A percentile compares a stretch with the other conserved stretches of the same genome.
Evolutionary conservation across 2,888 invertebrate genomes (phyloP).

Genomic region (Cremastinae sp.): DNA sequence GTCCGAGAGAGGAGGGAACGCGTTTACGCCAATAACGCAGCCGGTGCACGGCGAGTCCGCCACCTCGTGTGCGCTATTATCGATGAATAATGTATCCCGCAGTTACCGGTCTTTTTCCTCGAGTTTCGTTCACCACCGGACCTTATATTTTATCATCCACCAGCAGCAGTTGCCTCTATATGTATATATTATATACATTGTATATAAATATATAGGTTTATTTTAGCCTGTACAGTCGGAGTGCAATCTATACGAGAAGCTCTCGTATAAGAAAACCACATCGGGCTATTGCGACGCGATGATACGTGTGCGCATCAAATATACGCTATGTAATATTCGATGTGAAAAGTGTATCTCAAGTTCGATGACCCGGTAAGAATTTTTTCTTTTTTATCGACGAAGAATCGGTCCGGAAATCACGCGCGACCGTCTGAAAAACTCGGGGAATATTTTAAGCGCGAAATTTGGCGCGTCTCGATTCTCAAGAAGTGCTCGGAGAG

Average conservation of each 20-base stretch:
- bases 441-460: constrained; percentile 23
- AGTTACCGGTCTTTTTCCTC: constrained; percentile 43
- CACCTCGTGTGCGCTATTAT: constrained; percentile 56
- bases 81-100: constrained; percentile 66
- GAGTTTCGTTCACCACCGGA: constrained; percentile 44
- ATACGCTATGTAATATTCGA: constrained; percentile 20
- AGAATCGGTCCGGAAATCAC: constrained; percentile 30
- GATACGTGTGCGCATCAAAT: constrained; percentile 34
- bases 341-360: constrained; percentile 23
- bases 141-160: constrained; percentile 48
- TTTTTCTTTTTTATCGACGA: constrained; percentile 32
- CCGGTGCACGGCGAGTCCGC: constrained; percentile 37
- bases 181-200: constrained; percentile 1
- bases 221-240: not conserved
- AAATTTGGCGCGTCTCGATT: constrained; percentile 32
- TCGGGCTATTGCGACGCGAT: constrained; percentile 41
- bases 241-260: no score
- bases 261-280: constrained; percentile 12
- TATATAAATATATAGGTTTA: not conserved
- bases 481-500: not conserved
- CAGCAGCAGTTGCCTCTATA: constrained; percentile 8
- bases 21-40: constrained; percentile 32
- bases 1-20: constrained; percentile 1
- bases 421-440: constrained; percentile 21
- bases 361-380: constrained; percentile 39